A percentile compares a stretch with the other conserved stretches of the same genome.
Conservation (phyloP, 92 coral and sea anemone species). For the Anthopleura xanthogrammica region DNA sequence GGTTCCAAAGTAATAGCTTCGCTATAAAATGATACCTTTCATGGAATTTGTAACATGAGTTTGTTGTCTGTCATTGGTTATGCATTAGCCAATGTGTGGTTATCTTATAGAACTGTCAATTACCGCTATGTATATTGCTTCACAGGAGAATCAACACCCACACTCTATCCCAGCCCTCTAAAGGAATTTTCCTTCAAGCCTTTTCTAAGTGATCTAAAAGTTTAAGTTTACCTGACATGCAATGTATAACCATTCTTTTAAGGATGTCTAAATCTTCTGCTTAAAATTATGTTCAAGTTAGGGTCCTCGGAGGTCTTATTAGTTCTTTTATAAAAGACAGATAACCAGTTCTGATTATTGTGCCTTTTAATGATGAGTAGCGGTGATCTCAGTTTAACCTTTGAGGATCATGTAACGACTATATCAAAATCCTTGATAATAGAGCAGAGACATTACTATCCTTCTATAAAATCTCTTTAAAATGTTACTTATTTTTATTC, state of each 20-base stretch:
- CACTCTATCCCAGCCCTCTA: background rate
- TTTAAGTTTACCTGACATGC: background rate
- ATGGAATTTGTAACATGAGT: background rate
- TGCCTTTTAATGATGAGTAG: conserved; percentile 7
- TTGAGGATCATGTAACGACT: conserved; percentile 1
- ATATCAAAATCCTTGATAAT: conserved; percentile 5
- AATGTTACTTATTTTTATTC: background rate
- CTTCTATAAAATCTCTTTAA: background rate
- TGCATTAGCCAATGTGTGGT: conserved; percentile 8
- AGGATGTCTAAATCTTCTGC: background rate
- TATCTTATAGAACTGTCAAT: background rate
- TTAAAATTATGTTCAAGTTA: background rate
- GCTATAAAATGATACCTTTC: background rate
- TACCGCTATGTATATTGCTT: background rate
- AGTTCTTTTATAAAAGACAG: conserved; percentile 12
- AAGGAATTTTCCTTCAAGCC: background rate
- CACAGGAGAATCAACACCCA: background rate
- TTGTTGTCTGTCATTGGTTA: background rate
- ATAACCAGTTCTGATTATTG: conserved; percentile 19
- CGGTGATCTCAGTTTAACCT: conserved; percentile 2
- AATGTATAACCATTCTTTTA: background rate
- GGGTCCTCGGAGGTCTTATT: background rate
- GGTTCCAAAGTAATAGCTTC: background rate
- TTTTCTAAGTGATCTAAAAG: background rate
- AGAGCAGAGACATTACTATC: background rate